Evolutionary conservation across 1,140 invertebrate species (phyloP).

Genomic region (Eurosta solidaginis): DNA sequence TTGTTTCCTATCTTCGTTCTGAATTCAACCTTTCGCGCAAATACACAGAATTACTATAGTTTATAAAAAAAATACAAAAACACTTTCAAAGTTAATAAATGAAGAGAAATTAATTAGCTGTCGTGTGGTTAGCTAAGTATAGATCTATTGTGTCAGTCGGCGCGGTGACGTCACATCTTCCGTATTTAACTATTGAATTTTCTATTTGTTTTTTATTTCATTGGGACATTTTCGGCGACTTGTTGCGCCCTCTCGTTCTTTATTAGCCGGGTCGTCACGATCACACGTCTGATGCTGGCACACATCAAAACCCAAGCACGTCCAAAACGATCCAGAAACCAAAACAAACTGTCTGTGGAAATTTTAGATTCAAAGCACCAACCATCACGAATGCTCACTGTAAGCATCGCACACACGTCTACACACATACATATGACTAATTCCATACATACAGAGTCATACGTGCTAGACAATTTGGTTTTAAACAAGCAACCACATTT

Average conservation of each 20-base stretch:
- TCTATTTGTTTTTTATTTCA: background rate
- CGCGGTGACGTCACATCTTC: background rate
- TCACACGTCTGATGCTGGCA: background rate
- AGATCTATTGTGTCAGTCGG: background rate
- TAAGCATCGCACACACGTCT: background rate
- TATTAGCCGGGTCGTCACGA: background rate
- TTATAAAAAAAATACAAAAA: too few species aligned
- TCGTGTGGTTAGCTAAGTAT: background rate
- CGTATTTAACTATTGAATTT: background rate
- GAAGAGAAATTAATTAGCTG: background rate
- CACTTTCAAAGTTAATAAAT: background rate
- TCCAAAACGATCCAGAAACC: background rate
- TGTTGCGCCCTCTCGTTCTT: background rate
- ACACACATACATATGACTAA: background rate
- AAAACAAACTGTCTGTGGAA: background rate
- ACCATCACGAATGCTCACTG: background rate
- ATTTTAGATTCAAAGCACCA: background rate
- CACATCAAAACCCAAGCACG: background rate
- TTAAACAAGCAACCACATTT: background rate
- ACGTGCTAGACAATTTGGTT: background rate
- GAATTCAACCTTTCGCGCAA: background rate
- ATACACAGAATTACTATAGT: background rate
- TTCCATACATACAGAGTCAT: background rate
- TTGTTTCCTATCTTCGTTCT: too few species aligned
- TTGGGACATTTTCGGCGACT: background rate